These are phyloP conservation scores for Rhea americana DNA, from an alignment of 2,113 vertebrate genomes.

Conservation along the genomic window DNA sequence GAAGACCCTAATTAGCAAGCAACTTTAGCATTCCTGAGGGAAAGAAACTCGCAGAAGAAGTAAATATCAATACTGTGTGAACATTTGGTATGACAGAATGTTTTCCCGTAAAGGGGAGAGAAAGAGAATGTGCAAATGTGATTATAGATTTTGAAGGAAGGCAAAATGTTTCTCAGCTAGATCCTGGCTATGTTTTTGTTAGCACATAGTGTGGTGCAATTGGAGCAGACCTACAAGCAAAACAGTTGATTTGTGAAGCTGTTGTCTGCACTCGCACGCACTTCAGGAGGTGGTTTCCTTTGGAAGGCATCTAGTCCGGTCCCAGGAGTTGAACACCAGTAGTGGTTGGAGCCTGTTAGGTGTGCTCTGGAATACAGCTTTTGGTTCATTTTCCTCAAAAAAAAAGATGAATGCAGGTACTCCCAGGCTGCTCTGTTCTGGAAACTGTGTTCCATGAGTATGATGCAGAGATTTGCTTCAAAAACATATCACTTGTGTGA, in stretches of 20 bases:
- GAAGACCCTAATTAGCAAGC: constrained; percentile 2
- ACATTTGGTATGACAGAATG: constrained; percentile 69
- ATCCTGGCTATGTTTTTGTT: constrained; percentile 47
- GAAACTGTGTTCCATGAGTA: neutral
- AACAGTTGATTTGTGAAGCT: constrained; percentile 32
- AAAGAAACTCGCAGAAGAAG: neutral
- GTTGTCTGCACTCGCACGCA: neutral
- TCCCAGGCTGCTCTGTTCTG: neutral
- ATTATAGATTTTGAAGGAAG: constrained; percentile 35
- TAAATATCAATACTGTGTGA: constrained; percentile 46
- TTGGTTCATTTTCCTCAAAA: neutral
- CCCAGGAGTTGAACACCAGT: fast-evolving
- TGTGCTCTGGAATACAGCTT: neutral
- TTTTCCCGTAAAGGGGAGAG: constrained; percentile 39
- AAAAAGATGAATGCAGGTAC: neutral
- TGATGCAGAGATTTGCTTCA: neutral
- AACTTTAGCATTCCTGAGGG: neutral
- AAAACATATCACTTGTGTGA: neutral
- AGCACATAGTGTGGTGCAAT: neutral
- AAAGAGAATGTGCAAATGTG: constrained; percentile 33
- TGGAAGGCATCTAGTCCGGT: neutral
- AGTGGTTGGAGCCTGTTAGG: neutral
- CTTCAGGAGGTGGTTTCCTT: neutral
- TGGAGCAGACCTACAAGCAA: constrained; percentile 32
- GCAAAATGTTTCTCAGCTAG: constrained; percentile 48